Evolutionary conservation across 2,797 vertebrate genomes (phyloP), one percentile per base, ranked within the genome.

Genomic region (Sebastolobus alascanus): DNA sequence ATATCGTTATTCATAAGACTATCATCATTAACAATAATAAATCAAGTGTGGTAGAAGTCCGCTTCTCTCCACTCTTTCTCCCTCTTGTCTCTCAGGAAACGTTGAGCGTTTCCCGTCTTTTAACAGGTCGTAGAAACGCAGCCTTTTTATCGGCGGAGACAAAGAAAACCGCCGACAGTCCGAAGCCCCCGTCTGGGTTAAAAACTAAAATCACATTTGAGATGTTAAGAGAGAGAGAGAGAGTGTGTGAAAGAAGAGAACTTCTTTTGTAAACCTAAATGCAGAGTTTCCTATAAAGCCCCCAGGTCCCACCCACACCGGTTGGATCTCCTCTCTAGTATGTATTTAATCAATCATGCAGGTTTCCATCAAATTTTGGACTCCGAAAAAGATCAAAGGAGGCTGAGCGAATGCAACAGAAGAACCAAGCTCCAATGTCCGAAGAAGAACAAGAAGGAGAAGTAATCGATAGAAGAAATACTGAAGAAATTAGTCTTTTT

Each of bases 291-390:
- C 87, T 90, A 91, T 80, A 90, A 91, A 90, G 88, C 89, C 92
- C 87, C 91, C 75, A 78, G 75, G 88, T 87, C 84, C 92, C 90
- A 68, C 86, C 87, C 87, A 87, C 84, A 89, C 89, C 84, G 85
- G 90, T 86, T 90, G 87, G 77, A 84, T 90, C 84, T 91, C 86
- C 92, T 91, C 84, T 94, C 91, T 88, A 87, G 80, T 92, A 92
- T 88, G 92, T 90, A 89, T 94, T 93, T 93, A 93, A 93, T 95
- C 94, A 89, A 85, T 96, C 96, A 96, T 96, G 96, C 95, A 96
- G 86, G 91, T 93, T 96, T 95, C 95, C 94, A 93, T 95, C 94
- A 88, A 89, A 90, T 93, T 93, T 94, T 87, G 89, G 89, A 93
- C 92, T 93, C 82, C 55, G 73, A 88, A 94, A 95, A 94, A 92